Evolutionary conservation across 2,113 vertebrate genomes (phyloP).

Genomic region (Fregata magnificens): DNA sequence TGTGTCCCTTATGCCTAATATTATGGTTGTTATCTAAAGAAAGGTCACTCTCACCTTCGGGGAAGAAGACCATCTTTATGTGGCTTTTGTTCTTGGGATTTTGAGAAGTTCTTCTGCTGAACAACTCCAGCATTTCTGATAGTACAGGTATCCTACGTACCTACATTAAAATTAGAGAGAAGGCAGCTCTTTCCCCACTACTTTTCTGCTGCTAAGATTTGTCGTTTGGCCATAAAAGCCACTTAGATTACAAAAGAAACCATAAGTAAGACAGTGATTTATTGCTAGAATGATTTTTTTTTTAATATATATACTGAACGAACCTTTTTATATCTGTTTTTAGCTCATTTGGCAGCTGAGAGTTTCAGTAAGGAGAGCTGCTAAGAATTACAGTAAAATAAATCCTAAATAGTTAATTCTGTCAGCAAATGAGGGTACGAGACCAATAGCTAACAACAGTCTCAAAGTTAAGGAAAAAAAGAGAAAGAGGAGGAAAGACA

Average conservation of each 20-base stretch:
- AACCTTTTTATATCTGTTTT: slow-evolving; percentile 60
- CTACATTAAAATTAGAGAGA: background rate
- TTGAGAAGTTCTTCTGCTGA: background rate
- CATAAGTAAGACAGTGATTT: slow-evolving; percentile 37
- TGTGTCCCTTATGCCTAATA: background rate
- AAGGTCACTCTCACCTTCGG: background rate
- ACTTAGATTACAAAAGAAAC: slow-evolving; percentile 61
- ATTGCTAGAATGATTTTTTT: slow-evolving; percentile 46
- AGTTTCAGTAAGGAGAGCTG: slow-evolving; percentile 53
- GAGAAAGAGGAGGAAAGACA: background rate
- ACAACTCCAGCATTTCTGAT: background rate
- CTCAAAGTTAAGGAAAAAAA: background rate
- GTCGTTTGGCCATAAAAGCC: slow-evolving; percentile 39
- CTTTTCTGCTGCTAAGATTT: slow-evolving; percentile 12
- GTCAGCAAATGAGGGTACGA: background rate
- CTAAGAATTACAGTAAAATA: slow-evolving; percentile 59
- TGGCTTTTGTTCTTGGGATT: background rate
- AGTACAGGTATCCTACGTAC: background rate
- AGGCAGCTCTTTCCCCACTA: background rate
- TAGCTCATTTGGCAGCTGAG: slow-evolving; percentile 50
- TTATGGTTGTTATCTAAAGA: background rate
- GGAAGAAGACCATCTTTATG: background rate
- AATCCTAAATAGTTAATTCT: slow-evolving; percentile 44
- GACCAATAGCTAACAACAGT: slow-evolving; percentile 23
- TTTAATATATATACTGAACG: slow-evolving; percentile 34